Evolutionary conservation across 2,797 vertebrate genomes (phyloP), one percentile per base, ranked within the genome.

Genomic region (Rhinatrema bivittatum): DNA sequence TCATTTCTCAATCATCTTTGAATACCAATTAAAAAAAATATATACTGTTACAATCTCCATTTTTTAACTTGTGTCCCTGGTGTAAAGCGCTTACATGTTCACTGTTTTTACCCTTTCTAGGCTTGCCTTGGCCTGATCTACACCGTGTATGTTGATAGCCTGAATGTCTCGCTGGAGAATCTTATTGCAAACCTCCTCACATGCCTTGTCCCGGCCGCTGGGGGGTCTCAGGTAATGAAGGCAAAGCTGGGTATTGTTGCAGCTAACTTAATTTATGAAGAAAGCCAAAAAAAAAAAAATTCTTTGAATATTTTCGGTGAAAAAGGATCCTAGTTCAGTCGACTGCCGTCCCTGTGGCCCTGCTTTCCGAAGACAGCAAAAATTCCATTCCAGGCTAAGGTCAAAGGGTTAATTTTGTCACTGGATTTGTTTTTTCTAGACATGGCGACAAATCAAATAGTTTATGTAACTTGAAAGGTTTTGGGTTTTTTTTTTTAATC

Each of bases 91-190:
- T 10, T 10, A 3, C 4, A 15, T 29, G 16, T 30, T 7, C 30
- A 25, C 19, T 30, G 7, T 18, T 16, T 14, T 32, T 20, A 7
- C 5, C 42, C 20, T 65, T 57, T 57, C 20, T 64, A 99, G 96
- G 93, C 93, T 39, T 98, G 96, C 72, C 86, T 98, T 56, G 94
- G 96, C 38, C 71, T 99, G 61, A 86, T 98, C 78, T 99, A 98
- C 57, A 97, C 95, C 0, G 93, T 96, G 25, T 82, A 98, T 51
- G 87, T 97, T 20, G 96, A 99, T 58, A 93, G 84, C 65, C 68
- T 98, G 53, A 88, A 63, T 45, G 88, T 92, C 54, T 86, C 94
- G 20, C 79, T 97, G 70, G 96, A 98, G 65, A 82, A 81, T 44
- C 77, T 98, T 48, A 90, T 95, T 72, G 86, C 90, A 59, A 97